A percentile compares a stretch with the other conserved stretches of the same genome.
These are phyloP conservation scores for Papilio helenus DNA, from an alignment of 1,140 invertebrate genomes.

Conservation along the genomic window DNA sequence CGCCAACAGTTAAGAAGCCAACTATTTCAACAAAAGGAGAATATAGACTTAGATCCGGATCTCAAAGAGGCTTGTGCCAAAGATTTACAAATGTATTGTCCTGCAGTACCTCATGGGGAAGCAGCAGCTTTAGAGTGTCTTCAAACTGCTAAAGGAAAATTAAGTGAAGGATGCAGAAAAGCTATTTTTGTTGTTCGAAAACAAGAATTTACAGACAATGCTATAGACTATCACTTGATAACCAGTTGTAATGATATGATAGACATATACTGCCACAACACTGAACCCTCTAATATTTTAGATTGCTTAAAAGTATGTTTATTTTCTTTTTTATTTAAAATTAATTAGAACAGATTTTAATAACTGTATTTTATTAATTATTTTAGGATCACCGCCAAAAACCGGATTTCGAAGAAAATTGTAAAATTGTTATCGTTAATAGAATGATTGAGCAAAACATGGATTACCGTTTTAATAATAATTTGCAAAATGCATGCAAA, in stretches of 20 bases:
- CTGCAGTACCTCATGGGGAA: constrained; percentile 88
- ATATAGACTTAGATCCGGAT: constrained; percentile 92
- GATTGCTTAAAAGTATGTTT: constrained; percentile 86
- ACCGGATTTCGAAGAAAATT: constrained; percentile 92
- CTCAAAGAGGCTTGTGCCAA: constrained; percentile 88
- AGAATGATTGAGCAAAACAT: constrained; percentile 96
- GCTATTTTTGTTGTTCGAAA: constrained; percentile 92
- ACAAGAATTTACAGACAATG: constrained; percentile 93
- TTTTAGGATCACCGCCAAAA: constrained; percentile 91
- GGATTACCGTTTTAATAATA: constrained; percentile 96
- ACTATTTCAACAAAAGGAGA: constrained; percentile 94
- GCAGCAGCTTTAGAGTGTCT: constrained; percentile 94
- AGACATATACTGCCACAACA: constrained; percentile 89
- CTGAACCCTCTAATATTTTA: constrained; percentile 87
- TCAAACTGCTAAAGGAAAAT: constrained; percentile 86
- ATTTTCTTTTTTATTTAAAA: not conserved
- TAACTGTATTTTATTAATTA: constrained; percentile 23
- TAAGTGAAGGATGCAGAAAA: constrained; percentile 89
- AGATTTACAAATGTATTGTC: constrained; percentile 92
- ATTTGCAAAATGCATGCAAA: constrained; percentile 90
- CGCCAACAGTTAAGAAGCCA: constrained; percentile 94
- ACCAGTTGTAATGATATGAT: constrained; percentile 94
- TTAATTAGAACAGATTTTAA: constrained; percentile 9
- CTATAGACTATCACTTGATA: constrained; percentile 92
- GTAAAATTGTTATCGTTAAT: constrained; percentile 92